Base-by-base conservation (phyloP, 2,888 invertebrate species). In the Thera obeliscata region DNA sequence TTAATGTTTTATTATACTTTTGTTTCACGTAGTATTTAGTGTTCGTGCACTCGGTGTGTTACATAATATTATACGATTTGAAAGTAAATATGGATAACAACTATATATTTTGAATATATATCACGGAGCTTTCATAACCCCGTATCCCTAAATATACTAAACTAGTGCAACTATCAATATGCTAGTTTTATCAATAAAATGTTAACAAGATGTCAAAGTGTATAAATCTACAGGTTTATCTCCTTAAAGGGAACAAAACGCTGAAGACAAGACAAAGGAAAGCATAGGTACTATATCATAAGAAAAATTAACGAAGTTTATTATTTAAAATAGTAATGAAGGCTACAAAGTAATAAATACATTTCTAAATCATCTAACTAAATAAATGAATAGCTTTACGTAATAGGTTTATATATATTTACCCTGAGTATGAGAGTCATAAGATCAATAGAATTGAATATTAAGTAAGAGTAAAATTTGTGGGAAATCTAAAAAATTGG, bases 381-480 rank as follows among this genome's bases (percentile, higher is more conserved):
- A 86, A 83, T 78, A 79, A 87, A 85, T 60, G 69, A 86, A 85
- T 76, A 88, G 83, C 74, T 81, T 79, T 81, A 75, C 80, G 77
- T 84, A 87, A 89, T 83, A 88, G 82, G 85, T 41, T 86, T 85
- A 85, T 83, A 81, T 80, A 86, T 82, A 79, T 84, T 87, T 92
- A 93, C 93, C 93, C 93, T 93, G 93, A 89, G 91, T 87, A 84
- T 84, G 84, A 88, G 83, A 90, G 89, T 92, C 93, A 93, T 92
- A 92, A 92, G 92, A 91, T 89, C 85, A 84, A 86, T 87, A 81
- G 79, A 81, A 80, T 81, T 78, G 67, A 76, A 82, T 78, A 76
- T 76, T 74, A 75, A 73, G 76, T 71, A 72, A 81, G 83, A 82
- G 81, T 80, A 79, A 79, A 66, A 22, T 82, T 83, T 81, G 76